Percentiles rank a stretch among this genome's conserved stretches.
Conservation (phyloP, 37 sponge, comb jelly and placozoan species). For the Eunapius fragilis region DNA sequence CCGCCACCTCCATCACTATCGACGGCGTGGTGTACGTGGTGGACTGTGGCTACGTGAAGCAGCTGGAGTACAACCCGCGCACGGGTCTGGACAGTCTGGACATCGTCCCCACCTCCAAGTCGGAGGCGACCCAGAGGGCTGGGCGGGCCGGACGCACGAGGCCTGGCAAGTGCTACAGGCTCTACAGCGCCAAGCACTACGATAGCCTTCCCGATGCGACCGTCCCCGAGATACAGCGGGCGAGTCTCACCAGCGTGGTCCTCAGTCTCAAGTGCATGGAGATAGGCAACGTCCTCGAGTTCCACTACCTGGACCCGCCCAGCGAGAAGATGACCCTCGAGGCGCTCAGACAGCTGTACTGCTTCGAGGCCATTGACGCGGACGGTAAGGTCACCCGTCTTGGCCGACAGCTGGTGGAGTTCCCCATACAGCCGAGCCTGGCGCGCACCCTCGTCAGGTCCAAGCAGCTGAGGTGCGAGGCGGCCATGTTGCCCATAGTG, state of each 20-base stretch:
- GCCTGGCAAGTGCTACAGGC: constrained; percentile 77
- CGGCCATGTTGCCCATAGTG: constrained; percentile 73
- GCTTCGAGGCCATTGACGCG: constrained; percentile 74
- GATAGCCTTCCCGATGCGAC: constrained; percentile 57
- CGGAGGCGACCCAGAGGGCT: constrained; percentile 82
- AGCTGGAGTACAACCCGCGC: constrained; percentile 75
- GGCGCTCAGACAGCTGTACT: constrained; percentile 86
- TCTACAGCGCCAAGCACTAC: constrained; percentile 75
- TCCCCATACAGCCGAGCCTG: constrained; percentile 78
- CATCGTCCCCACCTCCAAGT: constrained; percentile 81
- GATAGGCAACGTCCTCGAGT: constrained; percentile 78
- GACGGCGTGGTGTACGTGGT: constrained; percentile 90
- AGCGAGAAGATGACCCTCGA: constrained; percentile 81
- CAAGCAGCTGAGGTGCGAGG: constrained; percentile 61
- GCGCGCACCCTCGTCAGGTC: constrained; percentile 77
- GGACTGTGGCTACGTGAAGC: constrained; percentile 89
- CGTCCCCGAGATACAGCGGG: constrained; percentile 88
- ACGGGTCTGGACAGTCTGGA: constrained; percentile 81
- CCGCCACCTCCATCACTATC: constrained; percentile 90
- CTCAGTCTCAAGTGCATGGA: constrained; percentile 85
- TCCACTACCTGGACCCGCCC: constrained; percentile 89
- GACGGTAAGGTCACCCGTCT: constrained; percentile 62
- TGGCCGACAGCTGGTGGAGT: constrained; percentile 75
- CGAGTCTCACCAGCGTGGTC: constrained; percentile 82
- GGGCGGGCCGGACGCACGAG: constrained; percentile 87